A percentile compares a stretch with the other conserved stretches of the same genome.
phyloP scores from a whole-genome alignment of 2,888 invertebrate genomes.

The Cyclophora punctaria region DNA sequence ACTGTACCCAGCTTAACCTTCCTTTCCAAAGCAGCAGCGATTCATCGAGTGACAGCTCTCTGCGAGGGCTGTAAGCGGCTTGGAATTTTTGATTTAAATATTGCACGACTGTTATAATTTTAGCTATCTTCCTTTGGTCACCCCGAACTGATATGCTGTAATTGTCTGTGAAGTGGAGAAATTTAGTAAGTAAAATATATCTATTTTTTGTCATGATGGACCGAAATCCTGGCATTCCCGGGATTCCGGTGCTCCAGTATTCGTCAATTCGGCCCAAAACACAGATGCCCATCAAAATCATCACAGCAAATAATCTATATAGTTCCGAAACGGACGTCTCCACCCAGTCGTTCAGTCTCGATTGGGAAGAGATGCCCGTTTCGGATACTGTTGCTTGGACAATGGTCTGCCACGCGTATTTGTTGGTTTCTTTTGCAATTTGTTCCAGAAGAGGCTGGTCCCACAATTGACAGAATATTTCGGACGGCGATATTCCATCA shows the following conservation, averaged over 20 bases:
- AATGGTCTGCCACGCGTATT: background rate
- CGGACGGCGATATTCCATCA: background rate
- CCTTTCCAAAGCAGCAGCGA: constrained; percentile 17
- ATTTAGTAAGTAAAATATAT: too few species aligned
- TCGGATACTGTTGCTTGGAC: background rate
- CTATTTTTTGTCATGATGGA: too few species aligned
- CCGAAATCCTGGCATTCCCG: too few species aligned
- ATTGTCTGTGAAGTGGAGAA: too few species aligned
- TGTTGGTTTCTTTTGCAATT: background rate
- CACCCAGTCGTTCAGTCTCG: background rate
- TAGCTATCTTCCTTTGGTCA: too few species aligned
- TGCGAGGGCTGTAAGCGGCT: constrained; percentile 6
- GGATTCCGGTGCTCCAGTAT: too few species aligned
- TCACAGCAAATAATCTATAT: too few species aligned
- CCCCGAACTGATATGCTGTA: too few species aligned
- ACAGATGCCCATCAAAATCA: too few species aligned
- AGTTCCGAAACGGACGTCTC: background rate
- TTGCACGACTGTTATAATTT: too few species aligned
- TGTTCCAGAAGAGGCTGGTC: background rate
- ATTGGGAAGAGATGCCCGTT: background rate
- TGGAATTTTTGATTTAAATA: too few species aligned
- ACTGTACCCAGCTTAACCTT: constrained; percentile 10
- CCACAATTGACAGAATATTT: background rate
- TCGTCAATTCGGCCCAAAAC: too few species aligned
- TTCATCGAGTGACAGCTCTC: constrained; percentile 9